Percentiles rank a stretch among this genome's conserved stretches.
Conservation (phyloP, 2,113 vertebrate species). For the Triplophysa dalaica region DNA sequence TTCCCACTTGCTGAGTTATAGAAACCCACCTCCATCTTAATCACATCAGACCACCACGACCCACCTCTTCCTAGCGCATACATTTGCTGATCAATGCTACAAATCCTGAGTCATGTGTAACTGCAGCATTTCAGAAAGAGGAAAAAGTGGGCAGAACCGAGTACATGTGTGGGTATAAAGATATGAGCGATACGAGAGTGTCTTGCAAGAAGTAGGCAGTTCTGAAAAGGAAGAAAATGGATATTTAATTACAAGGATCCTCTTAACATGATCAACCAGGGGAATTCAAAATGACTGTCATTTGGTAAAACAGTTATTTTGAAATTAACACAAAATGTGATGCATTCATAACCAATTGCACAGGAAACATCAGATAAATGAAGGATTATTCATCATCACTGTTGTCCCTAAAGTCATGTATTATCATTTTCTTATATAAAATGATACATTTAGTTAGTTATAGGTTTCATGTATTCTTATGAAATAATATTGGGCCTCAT, state of each 20-base stretch:
- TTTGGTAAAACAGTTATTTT: conserved; percentile 23
- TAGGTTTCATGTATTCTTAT: too few relatives aligned
- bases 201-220: background rate
- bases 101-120: background rate
- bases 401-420: conserved; percentile 2
- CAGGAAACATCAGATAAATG: conserved; percentile 16
- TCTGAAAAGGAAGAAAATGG: background rate
- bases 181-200: background rate
- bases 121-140: conserved; percentile 10
- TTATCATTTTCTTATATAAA: too few relatives aligned
- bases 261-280: background rate
- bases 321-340: background rate
- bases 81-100: conserved; percentile 7
- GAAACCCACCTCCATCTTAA: background rate
- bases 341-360: background rate
- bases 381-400: conserved; percentile 28
- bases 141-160: background rate
- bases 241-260: conserved; percentile 18
- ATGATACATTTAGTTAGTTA: too few relatives aligned
- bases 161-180: background rate
- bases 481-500: too few relatives aligned
- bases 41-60: background rate
- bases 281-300: conserved; percentile 9
- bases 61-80: background rate
- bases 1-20: background rate